Conservation (phyloP, 30 jellyfish, hydroid and myxozoan genomes). For the Haliclystus octoradiatus region DNA sequence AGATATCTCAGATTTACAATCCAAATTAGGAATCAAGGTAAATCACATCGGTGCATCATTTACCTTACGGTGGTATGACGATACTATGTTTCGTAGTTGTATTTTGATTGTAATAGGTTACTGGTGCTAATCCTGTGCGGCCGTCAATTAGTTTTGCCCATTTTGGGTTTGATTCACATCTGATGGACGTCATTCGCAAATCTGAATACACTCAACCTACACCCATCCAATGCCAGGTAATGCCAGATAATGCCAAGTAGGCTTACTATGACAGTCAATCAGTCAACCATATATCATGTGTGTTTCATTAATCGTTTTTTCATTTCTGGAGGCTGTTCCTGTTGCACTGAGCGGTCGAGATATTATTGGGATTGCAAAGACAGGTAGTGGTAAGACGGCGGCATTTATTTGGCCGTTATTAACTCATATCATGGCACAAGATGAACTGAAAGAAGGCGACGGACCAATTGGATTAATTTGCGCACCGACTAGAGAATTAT, state of each 20-base stretch:
- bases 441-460: constrained; percentile 85
- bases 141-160: constrained; percentile 96
- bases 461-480: constrained; percentile 96
- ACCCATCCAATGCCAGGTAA: constrained; percentile 93
- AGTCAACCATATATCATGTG: not conserved
- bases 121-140: constrained; percentile 74
- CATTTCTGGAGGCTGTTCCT: constrained; percentile 73
- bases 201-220: constrained; percentile 90
- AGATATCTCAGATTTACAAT: constrained; percentile 29
- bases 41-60: too few relatives aligned
- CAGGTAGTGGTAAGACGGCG: constrained; percentile 99
- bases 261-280: not conserved
- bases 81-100: not conserved
- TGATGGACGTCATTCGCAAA: constrained; percentile 74
- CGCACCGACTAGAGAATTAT: constrained; percentile 97
- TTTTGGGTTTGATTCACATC: constrained; percentile 75
- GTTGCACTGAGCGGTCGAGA: constrained; percentile 97
- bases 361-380: constrained; percentile 94
- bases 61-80: too few relatives aligned
- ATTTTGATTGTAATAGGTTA: constrained; percentile 19
- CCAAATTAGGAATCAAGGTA: constrained; percentile 67
- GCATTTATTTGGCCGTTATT: constrained; percentile 97
- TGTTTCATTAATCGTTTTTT: not conserved
- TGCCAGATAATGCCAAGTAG: not conserved
- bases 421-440: constrained; percentile 91